phyloP scores from a whole-genome alignment of 2,888 invertebrate genomes.

The Thymelicus lineola region DNA sequence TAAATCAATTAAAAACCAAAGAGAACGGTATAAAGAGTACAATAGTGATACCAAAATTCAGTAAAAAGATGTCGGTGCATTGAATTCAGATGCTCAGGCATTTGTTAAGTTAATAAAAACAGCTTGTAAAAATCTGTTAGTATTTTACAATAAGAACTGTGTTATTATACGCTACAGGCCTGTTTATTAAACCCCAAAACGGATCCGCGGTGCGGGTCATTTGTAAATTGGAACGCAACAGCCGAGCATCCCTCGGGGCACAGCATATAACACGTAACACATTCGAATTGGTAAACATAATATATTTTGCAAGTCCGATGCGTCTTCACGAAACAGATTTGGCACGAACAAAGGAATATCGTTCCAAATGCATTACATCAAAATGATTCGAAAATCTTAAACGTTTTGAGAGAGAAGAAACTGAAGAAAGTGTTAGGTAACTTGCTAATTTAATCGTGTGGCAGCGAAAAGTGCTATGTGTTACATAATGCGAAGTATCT shows the following conservation, averaged over 20 bases:
- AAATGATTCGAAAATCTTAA: constrained; percentile 12
- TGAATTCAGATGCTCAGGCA: background rate
- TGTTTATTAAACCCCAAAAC: constrained; percentile 18
- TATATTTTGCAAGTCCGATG: constrained; percentile 24
- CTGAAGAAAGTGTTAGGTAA: constrained; percentile 21
- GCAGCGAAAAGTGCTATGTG: constrained; percentile 7
- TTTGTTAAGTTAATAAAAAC: background rate
- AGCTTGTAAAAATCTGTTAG: background rate
- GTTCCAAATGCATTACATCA: constrained; percentile 33
- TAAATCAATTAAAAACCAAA: background rate
- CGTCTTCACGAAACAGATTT: constrained; percentile 23
- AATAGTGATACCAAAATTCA: background rate
- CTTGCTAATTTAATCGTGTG: constrained; percentile 20
- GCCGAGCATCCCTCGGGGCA: constrained; percentile 7
- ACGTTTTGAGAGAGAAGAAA: constrained; percentile 1
- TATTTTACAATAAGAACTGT: no score
- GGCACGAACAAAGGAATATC: constrained; percentile 32
- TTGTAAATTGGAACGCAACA: constrained; percentile 55
- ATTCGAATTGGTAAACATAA: constrained; percentile 15
- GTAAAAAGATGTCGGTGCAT: background rate
- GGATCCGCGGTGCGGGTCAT: constrained; percentile 45
- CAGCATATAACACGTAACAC: constrained; percentile 3
- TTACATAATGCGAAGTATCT: constrained; percentile 19
- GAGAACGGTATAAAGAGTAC: background rate
- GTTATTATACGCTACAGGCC: background rate